Conservation (phyloP, 1,140 invertebrate genomes). For the Tenebrio molitor region DNA sequence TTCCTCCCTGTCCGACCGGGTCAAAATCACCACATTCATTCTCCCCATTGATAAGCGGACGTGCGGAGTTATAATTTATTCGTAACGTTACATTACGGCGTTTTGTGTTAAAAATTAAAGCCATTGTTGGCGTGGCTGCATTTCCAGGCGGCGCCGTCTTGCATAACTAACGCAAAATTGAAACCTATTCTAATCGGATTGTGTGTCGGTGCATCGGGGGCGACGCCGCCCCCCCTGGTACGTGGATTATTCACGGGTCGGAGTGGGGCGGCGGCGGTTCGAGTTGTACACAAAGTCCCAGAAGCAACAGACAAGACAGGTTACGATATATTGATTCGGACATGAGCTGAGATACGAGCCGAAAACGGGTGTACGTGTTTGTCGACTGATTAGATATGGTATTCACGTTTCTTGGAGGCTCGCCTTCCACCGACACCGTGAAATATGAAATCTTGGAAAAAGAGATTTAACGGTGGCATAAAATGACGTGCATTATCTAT, state of each 20-base stretch:
- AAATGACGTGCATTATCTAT: background rate
- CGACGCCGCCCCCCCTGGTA: background rate
- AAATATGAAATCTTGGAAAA: background rate
- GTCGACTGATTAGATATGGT: too few relatives aligned
- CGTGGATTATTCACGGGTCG: slow-evolving; percentile 25
- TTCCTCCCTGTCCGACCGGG: slow-evolving; percentile 30
- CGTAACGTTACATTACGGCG: slow-evolving; percentile 27
- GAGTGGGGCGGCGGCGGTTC: too few relatives aligned
- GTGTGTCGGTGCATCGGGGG: background rate
- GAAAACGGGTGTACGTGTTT: too few relatives aligned
- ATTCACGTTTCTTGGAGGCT: too few relatives aligned
- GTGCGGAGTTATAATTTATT: slow-evolving; percentile 41
- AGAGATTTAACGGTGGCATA: background rate
- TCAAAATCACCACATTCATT: slow-evolving; percentile 33
- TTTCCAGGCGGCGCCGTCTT: slow-evolving; percentile 6
- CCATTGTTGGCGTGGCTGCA: slow-evolving; percentile 22
- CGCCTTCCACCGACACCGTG: background rate
- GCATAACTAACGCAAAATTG: slow-evolving; percentile 25
- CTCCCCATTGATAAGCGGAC: slow-evolving; percentile 34
- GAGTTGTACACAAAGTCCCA: slow-evolving; percentile 15
- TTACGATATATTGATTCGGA: slow-evolving; percentile 4
- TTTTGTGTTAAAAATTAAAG: slow-evolving; percentile 40
- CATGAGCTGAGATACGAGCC: too few relatives aligned
- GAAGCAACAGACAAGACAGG: slow-evolving; percentile 3
- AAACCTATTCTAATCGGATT: slow-evolving; percentile 21